Conservation (phyloP, 2,797 vertebrate genomes). For the Atherinosoma microstoma region DNA sequence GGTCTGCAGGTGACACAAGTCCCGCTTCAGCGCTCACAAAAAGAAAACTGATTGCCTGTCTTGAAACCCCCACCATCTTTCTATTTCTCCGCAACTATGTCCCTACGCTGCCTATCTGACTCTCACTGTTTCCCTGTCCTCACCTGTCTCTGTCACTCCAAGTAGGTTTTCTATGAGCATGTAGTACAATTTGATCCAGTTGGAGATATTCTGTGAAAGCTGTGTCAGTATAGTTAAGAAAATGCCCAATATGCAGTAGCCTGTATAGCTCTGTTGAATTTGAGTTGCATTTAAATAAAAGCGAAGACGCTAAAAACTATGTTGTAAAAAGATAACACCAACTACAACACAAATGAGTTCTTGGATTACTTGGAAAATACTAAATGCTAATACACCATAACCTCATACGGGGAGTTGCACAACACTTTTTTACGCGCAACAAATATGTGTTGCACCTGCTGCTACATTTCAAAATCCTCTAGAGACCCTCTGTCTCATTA, state of each 20-base stretch:
- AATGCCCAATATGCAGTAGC: not conserved
- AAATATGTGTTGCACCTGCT: not conserved
- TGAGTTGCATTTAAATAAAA: constrained; percentile 9
- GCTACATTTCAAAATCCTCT: not conserved
- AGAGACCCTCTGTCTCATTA: not conserved
- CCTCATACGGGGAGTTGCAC: no score
- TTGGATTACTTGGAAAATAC: not conserved
- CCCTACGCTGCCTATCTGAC: constrained; percentile 34
- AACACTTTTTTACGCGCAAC: not conserved
- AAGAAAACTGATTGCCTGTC: constrained; percentile 90
- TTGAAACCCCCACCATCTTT: constrained; percentile 67
- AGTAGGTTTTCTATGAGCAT: constrained; percentile 39
- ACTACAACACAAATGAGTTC: not conserved
- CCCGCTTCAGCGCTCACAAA: constrained; percentile 88
- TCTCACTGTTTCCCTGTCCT: constrained; percentile 41
- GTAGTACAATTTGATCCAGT: constrained; percentile 61
- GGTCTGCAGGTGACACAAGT: constrained; percentile 92
- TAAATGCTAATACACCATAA: not conserved
- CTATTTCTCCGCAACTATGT: constrained; percentile 52
- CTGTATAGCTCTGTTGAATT: not conserved
- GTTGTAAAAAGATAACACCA: not conserved
- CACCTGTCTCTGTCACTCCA: constrained; percentile 39
- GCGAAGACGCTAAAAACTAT: not conserved
- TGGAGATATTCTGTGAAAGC: constrained; percentile 61
- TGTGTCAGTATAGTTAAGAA: constrained; percentile 1